Percentiles rank a stretch among this genome's conserved stretches.
Evolutionary conservation across 92 coral and sea anemone species (phyloP).

Genomic region (Ricordea florida): DNA sequence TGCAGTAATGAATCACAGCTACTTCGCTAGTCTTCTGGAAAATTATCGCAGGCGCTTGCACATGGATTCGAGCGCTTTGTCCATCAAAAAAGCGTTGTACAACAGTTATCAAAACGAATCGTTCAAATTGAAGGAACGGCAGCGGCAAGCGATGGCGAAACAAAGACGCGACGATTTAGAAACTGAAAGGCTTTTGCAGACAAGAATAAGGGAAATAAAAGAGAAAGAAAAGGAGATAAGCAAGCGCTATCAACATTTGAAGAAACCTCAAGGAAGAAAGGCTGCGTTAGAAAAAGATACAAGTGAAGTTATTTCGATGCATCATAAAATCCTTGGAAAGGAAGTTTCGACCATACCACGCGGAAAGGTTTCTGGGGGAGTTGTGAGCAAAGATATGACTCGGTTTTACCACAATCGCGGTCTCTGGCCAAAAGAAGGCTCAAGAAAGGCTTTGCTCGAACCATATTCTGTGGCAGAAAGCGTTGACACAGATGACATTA

Average conservation of each 20-base stretch:
- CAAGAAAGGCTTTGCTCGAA: background rate
- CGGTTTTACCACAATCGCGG: background rate
- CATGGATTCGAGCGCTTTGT: constrained; percentile 37
- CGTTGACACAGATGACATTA: background rate
- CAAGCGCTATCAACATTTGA: constrained; percentile 29
- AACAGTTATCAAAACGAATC: constrained; percentile 60
- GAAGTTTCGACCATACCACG: too few species aligned
- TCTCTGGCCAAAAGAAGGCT: background rate
- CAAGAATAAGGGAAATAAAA: constrained; percentile 48
- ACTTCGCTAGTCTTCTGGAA: constrained; percentile 57
- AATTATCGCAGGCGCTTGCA: constrained; percentile 61
- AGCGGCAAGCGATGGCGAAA: constrained; percentile 62
- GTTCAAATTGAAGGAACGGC: constrained; percentile 39
- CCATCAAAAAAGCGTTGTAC: constrained; percentile 58
- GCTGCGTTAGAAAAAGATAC: too few species aligned
- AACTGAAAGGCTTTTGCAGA: constrained; percentile 36
- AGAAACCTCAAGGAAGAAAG: background rate
- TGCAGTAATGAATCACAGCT: constrained; percentile 57
- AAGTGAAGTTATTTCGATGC: too few species aligned
- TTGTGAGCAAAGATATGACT: background rate
- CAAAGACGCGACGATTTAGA: constrained; percentile 62
- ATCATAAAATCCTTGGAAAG: too few species aligned
- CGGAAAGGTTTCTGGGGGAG: too few species aligned
- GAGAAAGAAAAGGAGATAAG: constrained; percentile 62
- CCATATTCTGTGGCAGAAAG: background rate